Evolutionary conservation across 2,888 invertebrate genomes (phyloP).

Genomic region (Eucera pruinosa): DNA sequence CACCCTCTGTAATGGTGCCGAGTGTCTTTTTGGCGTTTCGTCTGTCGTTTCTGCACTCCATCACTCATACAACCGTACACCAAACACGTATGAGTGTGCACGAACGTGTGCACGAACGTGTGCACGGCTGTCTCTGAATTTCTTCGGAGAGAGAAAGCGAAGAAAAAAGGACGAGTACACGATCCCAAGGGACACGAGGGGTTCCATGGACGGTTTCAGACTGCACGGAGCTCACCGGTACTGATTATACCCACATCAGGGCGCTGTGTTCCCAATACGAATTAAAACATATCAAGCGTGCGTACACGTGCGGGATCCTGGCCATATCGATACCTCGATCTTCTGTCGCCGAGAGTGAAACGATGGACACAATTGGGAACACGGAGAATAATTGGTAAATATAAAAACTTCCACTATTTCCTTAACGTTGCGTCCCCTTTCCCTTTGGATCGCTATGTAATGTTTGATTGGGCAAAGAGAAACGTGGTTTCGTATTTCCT

Average conservation of each 20-base stretch:
- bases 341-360: constrained; percentile 37
- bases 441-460: background rate
- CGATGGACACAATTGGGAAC: constrained; percentile 20
- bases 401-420: constrained; percentile 8
- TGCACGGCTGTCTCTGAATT: constrained; percentile 37
- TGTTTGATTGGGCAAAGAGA: no score
- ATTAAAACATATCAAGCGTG: constrained; percentile 76
- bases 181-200: constrained; percentile 56
- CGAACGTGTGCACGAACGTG: background rate
- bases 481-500: no score
- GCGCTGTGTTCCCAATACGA: constrained; percentile 71
- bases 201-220: constrained; percentile 50
- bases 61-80: constrained; percentile 13
- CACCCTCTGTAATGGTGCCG: constrained; percentile 74
- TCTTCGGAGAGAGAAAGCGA: constrained; percentile 54
- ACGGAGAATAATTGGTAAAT: constrained; percentile 30
- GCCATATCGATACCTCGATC: constrained; percentile 36
- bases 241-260: constrained; percentile 72
- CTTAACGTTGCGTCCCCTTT: constrained; percentile 13
- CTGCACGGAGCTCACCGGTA: constrained; percentile 62
- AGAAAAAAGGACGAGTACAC: constrained; percentile 46
- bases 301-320: constrained; percentile 4
- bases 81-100: background rate
- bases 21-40: constrained; percentile 71
- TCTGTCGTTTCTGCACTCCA: constrained; percentile 59